phyloP scores from a whole-genome alignment of 2,888 invertebrate species.

The Melinopterus prodromus region DNA sequence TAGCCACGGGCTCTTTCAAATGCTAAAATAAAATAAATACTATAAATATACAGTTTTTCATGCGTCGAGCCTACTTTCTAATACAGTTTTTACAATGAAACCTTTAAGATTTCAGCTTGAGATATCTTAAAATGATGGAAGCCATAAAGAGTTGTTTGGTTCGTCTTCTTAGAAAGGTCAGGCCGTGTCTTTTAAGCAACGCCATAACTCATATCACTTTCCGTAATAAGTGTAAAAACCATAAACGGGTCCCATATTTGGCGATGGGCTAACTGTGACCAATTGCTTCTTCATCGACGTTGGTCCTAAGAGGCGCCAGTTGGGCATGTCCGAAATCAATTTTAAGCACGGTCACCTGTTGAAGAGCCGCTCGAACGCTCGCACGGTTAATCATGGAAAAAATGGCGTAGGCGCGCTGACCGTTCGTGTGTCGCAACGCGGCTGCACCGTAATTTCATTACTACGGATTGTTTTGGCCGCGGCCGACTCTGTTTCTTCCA shows the following conservation, averaged over 20 bases:
- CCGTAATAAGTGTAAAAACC: constrained; percentile 23
- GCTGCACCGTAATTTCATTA: constrained; percentile 4
- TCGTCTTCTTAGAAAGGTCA: background rate
- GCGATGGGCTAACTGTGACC: constrained; percentile 13
- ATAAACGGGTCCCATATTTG: constrained; percentile 21
- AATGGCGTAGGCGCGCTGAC: constrained; percentile 30
- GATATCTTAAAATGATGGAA: too few relatives aligned
- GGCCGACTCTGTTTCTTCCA: background rate
- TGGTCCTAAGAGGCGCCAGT: constrained; percentile 19
- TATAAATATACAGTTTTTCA: too few relatives aligned
- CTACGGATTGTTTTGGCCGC: background rate
- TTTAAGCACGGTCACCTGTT: constrained; percentile 32
- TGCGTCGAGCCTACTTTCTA: too few relatives aligned
- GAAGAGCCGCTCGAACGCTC: constrained; percentile 26
- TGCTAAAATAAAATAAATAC: constrained; percentile 49
- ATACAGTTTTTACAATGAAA: too few relatives aligned
- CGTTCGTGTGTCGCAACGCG: background rate
- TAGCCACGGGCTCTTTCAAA: constrained; percentile 74
- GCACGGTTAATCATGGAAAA: constrained; percentile 26
- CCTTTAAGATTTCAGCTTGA: too few relatives aligned
- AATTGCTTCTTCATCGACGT: constrained; percentile 14
- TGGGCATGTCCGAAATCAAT: constrained; percentile 28
- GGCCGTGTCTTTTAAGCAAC: background rate
- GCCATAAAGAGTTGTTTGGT: background rate
- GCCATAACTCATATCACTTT: constrained; percentile 12